Base-by-base conservation (phyloP, 2,888 invertebrate genomes). In the Pedicia rivosa region DNA sequence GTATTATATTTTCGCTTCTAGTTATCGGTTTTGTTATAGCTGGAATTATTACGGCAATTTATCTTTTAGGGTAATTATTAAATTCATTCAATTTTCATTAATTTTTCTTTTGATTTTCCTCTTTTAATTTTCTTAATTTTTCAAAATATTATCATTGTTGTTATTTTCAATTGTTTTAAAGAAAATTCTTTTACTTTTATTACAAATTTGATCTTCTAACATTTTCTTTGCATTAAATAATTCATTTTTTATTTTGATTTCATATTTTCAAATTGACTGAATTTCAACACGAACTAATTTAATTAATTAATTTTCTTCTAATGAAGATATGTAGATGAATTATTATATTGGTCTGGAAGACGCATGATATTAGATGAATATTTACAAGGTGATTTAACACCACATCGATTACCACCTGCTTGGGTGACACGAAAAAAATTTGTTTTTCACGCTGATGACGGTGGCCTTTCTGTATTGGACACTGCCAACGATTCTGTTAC, bases 21-120 rank as follows among this genome's bases (percentile, higher is more conserved):
- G 86, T 86, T 59, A 86, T 86, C 64, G 75, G 81, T 59, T 71
- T 78, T 63, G 84, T 86, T 53, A 81, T 86, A 64, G 78, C 82
- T 49, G 86, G 86, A 46, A 86, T 86, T 55, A 81, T 83, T 50
- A 82, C 82, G 50, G 86, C 86, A 54, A 86, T 86, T 64, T 82
- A 84, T 67, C 72, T 83, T 57, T 72, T 86, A 58, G 86, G 86
- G 77, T 77, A 50, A 66, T 72, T 49, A 12, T 14, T 14, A 35
- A 24, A 19, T 2, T n/a, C 6, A 25, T 7, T 19, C 15, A 10
- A 29, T 30, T 15, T 24, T 24, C n/a, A 5, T 20, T 5, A 12
- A 17, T 24, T 24, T 12, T 24, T 24, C 16, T 33, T 33, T 9
- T 17, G 13, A 36, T 36, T 16, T 19, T 14, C 14, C 10, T 24